Evolutionary conservation across 2,113 vertebrate genomes (phyloP).

Genomic region (Erythrolamprus reginae): DNA sequence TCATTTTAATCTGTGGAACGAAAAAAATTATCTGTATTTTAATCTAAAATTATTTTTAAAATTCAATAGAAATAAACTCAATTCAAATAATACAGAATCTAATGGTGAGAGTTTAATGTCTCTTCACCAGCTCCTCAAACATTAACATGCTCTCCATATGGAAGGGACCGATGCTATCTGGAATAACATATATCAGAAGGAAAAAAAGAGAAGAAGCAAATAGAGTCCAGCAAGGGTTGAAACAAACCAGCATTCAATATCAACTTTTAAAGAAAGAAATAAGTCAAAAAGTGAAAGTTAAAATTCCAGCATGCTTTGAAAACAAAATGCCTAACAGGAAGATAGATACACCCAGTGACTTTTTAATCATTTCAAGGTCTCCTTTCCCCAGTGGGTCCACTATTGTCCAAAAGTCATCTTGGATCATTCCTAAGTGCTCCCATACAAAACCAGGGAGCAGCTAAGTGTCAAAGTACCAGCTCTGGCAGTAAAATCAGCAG

Average conservation of each 20-base stretch:
- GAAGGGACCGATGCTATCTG: not conserved
- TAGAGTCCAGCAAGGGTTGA: not conserved
- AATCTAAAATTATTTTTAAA: not conserved
- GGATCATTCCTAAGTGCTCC: not conserved
- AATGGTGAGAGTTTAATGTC: not conserved
- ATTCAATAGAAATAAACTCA: not conserved
- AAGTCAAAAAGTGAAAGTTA: not conserved
- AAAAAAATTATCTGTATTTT: not conserved
- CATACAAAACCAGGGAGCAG: not conserved
- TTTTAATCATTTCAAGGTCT: not conserved
- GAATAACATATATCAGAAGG: not conserved
- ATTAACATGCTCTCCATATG: not conserved
- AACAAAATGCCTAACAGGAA: not conserved
- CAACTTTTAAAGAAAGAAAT: not conserved
- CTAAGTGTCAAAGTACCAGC: not conserved
- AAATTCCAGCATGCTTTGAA: not conserved
- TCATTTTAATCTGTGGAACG: not conserved
- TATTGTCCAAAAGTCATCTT: not conserved
- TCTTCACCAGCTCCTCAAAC: not conserved
- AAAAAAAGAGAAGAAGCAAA: not conserved
- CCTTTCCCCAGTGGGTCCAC: not conserved
- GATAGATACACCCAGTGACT: not conserved
- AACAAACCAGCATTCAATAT: not conserved
- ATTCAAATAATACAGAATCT: not conserved
- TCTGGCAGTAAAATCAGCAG: not conserved